phyloP scores from a whole-genome alignment of 2,888 invertebrate species.

The Thyatira batis region DNA sequence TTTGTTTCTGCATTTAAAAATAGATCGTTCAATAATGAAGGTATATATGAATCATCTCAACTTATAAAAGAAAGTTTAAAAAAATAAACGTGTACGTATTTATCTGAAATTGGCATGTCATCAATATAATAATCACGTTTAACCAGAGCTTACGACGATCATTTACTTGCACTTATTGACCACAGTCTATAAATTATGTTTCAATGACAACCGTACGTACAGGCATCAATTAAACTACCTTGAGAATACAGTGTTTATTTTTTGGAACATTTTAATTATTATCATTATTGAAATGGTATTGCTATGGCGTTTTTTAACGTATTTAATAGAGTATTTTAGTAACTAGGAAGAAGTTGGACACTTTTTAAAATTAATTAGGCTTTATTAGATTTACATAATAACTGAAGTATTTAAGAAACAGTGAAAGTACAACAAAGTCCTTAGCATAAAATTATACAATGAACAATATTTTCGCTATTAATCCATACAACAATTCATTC shows the following conservation, averaged over 20 bases:
- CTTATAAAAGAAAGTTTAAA: no score
- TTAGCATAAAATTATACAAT: no score
- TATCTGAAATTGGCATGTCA: constrained; percentile 1
- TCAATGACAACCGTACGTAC: neutral
- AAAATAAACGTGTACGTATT: constrained; percentile 3
- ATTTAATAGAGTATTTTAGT: neutral
- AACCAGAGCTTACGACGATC: constrained; percentile 3
- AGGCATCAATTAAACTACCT: neutral
- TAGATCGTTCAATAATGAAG: no score
- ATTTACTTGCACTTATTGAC: constrained; percentile 3
- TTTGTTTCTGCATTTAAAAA: no score
- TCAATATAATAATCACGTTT: constrained; percentile 6
- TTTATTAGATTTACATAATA: no score
- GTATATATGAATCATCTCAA: no score
- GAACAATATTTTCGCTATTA: no score
- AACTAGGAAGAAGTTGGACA: no score
- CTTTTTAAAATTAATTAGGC: no score
- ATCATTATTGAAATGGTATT: neutral
- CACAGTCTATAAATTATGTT: neutral
- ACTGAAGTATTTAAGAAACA: no score
- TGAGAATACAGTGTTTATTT: neutral
- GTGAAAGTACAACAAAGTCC: no score
- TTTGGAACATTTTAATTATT: neutral
- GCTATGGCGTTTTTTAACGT: neutral
- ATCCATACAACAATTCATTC: no score